Conservation (phyloP, 2,888 invertebrate species). For the Melinaea menophilus region DNA sequence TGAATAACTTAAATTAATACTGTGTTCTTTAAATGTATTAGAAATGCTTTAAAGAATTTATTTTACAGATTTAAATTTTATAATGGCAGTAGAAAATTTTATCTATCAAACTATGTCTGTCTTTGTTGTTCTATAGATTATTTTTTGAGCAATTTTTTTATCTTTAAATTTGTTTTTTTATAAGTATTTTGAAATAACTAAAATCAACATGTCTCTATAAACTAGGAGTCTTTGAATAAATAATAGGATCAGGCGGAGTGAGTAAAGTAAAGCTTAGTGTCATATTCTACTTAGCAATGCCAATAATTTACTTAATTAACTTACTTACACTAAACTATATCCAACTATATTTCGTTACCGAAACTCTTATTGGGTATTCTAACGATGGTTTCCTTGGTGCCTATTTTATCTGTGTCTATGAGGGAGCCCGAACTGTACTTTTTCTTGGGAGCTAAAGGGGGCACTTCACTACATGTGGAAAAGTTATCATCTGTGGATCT, state of each 20-base stretch:
- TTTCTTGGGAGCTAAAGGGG: conserved; percentile 63
- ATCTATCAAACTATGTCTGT: neutral
- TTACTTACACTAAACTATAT: conserved; percentile 10
- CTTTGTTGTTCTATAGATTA: neutral
- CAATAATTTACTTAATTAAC: conserved; percentile 29
- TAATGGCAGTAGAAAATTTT: neutral
- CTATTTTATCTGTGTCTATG: conserved; percentile 61
- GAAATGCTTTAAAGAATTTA: too few relatives aligned
- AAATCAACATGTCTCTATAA: conserved; percentile 6
- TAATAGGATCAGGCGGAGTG: conserved; percentile 36
- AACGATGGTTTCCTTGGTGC: conserved; percentile 67
- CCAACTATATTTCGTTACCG: conserved; percentile 54
- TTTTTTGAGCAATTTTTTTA: conserved; percentile 1
- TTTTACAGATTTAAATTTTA: neutral
- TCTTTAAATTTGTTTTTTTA: too few relatives aligned
- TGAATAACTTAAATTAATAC: too few relatives aligned
- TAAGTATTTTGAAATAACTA: conserved; percentile 4
- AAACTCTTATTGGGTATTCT: conserved; percentile 65
- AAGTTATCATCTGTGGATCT: conserved; percentile 60
- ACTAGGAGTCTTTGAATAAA: conserved; percentile 35
- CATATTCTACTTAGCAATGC: conserved; percentile 31
- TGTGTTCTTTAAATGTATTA: too few relatives aligned
- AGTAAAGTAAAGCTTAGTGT: conserved; percentile 33
- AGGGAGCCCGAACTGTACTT: conserved; percentile 71
- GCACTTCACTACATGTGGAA: conserved; percentile 67